Percentiles rank a stretch among this genome's conserved stretches.
Evolutionary conservation across 2,113 vertebrate species (phyloP).

Genomic region (Poecilia latipinna): DNA sequence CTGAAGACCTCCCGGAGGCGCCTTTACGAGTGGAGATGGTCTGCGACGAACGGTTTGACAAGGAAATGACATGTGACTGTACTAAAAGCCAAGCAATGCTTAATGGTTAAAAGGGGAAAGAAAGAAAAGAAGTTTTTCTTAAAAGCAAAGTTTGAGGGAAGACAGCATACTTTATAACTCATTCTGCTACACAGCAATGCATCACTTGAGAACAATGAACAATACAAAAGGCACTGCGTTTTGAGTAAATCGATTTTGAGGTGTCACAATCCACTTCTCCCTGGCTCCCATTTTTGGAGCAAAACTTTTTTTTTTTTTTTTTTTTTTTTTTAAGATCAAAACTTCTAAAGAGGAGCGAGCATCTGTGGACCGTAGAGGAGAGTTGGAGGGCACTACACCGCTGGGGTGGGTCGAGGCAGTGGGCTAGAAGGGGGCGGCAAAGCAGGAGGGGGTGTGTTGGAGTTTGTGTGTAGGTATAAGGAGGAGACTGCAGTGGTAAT

Average conservation of each 20-base stretch:
- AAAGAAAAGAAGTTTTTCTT: background rate
- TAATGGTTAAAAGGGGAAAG: background rate
- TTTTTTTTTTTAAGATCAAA: slow-evolving; percentile 45
- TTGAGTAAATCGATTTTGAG: slow-evolving; percentile 33
- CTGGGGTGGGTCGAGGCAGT: slow-evolving; percentile 51
- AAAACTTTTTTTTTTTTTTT: slow-evolving; percentile 16
- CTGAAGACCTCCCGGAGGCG: slow-evolving; percentile 17
- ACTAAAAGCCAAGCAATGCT: slow-evolving; percentile 1
- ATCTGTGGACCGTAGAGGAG: slow-evolving; percentile 63
- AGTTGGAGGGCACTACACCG: slow-evolving; percentile 74
- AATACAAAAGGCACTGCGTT: slow-evolving; percentile 46
- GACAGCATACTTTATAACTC: background rate
- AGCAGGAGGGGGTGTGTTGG: slow-evolving; percentile 7
- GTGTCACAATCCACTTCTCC: slow-evolving; percentile 9
- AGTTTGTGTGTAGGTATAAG: slow-evolving; percentile 41
- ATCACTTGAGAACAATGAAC: slow-evolving; percentile 39
- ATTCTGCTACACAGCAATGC: slow-evolving; percentile 35
- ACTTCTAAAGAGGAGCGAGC: slow-evolving; percentile 34
- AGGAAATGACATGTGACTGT: slow-evolving; percentile 28
- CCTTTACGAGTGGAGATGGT: slow-evolving; percentile 18
- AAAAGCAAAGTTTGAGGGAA: slow-evolving; percentile 13
- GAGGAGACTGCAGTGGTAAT: slow-evolving; percentile 67
- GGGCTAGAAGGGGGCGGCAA: slow-evolving; percentile 30
- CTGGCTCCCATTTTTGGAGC: background rate
- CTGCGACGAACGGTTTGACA: slow-evolving; percentile 22